Evolutionary conservation across 1,140 invertebrate species (phyloP), one percentile per base, ranked within the genome.

Genomic region (Linepithema humile): DNA sequence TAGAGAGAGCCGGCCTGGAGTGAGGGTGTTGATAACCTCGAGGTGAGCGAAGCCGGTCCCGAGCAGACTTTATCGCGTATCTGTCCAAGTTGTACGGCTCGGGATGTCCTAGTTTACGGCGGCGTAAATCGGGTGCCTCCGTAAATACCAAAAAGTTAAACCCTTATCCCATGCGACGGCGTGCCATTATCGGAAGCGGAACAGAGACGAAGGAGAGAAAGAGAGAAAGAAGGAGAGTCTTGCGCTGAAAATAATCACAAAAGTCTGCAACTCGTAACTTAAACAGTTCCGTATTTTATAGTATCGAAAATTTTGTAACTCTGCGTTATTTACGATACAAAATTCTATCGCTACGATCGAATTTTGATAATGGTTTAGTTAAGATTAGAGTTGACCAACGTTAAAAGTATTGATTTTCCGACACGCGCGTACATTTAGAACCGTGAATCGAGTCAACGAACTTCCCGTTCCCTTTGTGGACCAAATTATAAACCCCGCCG

Each of bases 11-110:
- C 82, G 82, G 86, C 85, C 70, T 73, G 69, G 90, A 89, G 88
- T 91, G 88, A 88, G 84, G 86, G 87, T 87, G 89, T 91, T 91
- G 91, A 93, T 93, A 92, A 93, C 91, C 91, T 72, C 74, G 32
- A 67, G 85, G 82, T 82, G 74, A 88, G 77, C 86, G 67, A 20
- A 82, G 85, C 84, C 82, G 72, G 84, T 72, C 80, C 67, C 48
- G 45, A 48, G 70, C 59, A 74, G 73, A 85, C 85, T 90, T 91
- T 92, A 92, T 92, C 91, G 91, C 67, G 72, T 85, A 92, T 92
- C 90, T 92, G 87, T 89, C 87, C 89, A 85, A 86, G 62, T 85
- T 86, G 75, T 70, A 80, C 50, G 74, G 67, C 67, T 55, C 53
- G 65, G 67, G 75, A 84, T 87, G 89, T 89, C 85, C 89, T 86